Percentiles rank a stretch among this genome's conserved stretches.
These are phyloP conservation scores for Adelognathus sp. DNA, from an alignment of 2,888 invertebrate species.

Conservation along the genomic window DNA sequence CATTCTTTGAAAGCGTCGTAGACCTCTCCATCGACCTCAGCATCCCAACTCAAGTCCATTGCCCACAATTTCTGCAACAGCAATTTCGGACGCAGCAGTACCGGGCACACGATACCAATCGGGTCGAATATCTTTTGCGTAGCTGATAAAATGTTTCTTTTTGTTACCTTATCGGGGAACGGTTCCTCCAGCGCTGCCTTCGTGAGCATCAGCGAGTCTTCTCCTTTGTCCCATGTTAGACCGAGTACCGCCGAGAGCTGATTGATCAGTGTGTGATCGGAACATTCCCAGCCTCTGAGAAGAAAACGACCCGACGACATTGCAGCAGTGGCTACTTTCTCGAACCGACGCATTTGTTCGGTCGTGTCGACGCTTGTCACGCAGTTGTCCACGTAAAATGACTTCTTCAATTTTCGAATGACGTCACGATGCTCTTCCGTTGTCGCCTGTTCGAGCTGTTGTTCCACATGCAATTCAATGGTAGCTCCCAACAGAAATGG, in stretches of 20 bases:
- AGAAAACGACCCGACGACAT: slow-evolving; percentile 57
- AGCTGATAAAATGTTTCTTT: slow-evolving; percentile 59
- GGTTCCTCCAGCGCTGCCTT: background rate
- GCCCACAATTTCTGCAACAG: slow-evolving; percentile 56
- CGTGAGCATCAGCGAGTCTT: slow-evolving; percentile 46
- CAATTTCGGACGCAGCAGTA: slow-evolving; percentile 56
- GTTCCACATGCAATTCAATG: slow-evolving; percentile 61
- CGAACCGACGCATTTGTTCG: slow-evolving; percentile 43
- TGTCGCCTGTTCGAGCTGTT: slow-evolving; percentile 2
- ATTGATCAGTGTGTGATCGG: slow-evolving; percentile 23
- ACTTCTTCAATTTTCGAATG: slow-evolving; percentile 52
- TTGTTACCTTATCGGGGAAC: slow-evolving; percentile 47
- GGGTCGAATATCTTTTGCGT: slow-evolving; percentile 61
- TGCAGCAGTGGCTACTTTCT: slow-evolving; percentile 26
- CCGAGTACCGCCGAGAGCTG: slow-evolving; percentile 52
- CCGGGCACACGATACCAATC: slow-evolving; percentile 57
- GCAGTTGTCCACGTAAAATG: slow-evolving; percentile 65
- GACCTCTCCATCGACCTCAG: slow-evolving; percentile 35
- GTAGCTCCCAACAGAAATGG: slow-evolving; percentile 65
- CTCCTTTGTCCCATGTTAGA: slow-evolving; percentile 49
- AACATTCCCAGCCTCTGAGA: slow-evolving; percentile 59
- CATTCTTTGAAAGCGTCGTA: slow-evolving; percentile 48
- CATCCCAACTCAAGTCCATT: slow-evolving; percentile 49
- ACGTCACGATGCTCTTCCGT: background rate
- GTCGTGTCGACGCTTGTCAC: slow-evolving; percentile 52